Evolutionary conservation across 2,113 vertebrate genomes (phyloP).

Genomic region (Perccottus glenii): DNA sequence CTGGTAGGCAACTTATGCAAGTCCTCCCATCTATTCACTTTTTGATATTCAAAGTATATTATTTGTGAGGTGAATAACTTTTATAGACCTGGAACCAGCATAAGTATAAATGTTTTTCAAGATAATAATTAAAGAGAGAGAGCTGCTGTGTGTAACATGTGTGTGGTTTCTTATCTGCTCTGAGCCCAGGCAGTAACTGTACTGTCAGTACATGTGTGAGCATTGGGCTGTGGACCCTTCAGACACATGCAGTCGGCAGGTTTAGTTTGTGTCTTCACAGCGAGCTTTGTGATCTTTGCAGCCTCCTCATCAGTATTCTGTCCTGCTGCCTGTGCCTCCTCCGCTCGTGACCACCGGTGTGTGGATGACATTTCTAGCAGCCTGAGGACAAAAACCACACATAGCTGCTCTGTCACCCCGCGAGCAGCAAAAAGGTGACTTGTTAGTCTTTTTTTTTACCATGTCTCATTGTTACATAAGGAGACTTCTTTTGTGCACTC

Average conservation of each 20-base stretch:
- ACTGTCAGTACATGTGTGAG: not conserved
- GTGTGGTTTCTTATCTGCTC: constrained; percentile 10
- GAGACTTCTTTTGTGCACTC: constrained; percentile 9
- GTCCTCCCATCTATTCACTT: too few relatives aligned
- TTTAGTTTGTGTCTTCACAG: constrained; percentile 2
- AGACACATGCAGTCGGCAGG: not conserved
- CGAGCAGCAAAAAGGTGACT: constrained; percentile 32
- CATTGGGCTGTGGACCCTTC: not conserved
- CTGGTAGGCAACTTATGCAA: too few relatives aligned
- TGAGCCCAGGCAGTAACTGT: not conserved
- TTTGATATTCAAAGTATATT: too few relatives aligned
- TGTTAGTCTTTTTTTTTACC: constrained; percentile 15
- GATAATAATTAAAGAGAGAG: too few relatives aligned
- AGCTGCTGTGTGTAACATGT: not conserved
- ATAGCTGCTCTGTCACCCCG: constrained; percentile 21
- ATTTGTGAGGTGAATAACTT: too few relatives aligned
- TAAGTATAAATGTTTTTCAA: too few relatives aligned
- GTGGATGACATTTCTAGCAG: constrained; percentile 65
- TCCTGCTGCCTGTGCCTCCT: constrained; percentile 31
- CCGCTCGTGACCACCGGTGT: constrained; percentile 34
- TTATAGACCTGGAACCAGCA: too few relatives aligned
- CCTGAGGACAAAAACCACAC: constrained; percentile 46
- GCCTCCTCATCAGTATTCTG: constrained; percentile 56
- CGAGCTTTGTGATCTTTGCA: constrained; percentile 13
- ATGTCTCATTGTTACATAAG: constrained; percentile 19